Percentiles rank a stretch among this genome's conserved stretches.
Evolutionary conservation across 2,888 invertebrate genomes (phyloP).

Genomic region (Pterostichus niger): DNA sequence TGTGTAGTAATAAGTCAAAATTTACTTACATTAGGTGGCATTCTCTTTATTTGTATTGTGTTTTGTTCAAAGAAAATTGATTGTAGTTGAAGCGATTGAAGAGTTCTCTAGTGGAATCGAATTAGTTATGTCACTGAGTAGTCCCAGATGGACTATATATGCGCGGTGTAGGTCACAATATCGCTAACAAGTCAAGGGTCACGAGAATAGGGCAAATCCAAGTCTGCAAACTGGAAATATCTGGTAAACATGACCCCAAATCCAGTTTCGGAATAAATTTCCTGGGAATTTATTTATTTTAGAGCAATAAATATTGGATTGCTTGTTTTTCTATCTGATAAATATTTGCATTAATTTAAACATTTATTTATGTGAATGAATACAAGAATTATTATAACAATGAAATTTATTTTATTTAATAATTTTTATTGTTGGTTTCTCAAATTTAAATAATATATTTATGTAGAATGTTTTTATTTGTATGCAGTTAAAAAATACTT

Average conservation of each 20-base stretch:
- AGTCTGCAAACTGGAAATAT: conserved; percentile 58
- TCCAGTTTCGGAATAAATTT: conserved; percentile 49
- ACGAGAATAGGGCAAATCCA: conserved; percentile 55
- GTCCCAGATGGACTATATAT: conserved; percentile 17
- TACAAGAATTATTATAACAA: background rate
- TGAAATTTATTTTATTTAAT: background rate
- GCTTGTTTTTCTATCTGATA: background rate
- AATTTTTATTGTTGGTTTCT: background rate
- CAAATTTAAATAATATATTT: too few species aligned
- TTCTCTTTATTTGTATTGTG: background rate
- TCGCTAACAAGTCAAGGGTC: conserved; percentile 57
- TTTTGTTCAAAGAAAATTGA: background rate
- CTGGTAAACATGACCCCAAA: conserved; percentile 51
- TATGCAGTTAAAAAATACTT: too few species aligned
- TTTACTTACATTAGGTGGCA: conserved; percentile 63
- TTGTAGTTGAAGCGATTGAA: background rate
- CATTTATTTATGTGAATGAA: background rate
- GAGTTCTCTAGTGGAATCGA: background rate
- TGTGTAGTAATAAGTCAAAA: background rate
- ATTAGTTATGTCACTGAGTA: background rate
- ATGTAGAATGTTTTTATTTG: too few species aligned
- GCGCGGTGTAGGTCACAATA: conserved; percentile 46
- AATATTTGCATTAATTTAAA: conserved; percentile 4
- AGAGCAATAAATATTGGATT: background rate
- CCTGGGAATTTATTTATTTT: conserved; percentile 47